Conservation (phyloP, 2,113 vertebrate genomes). For the Neofelis nebulosa region DNA sequence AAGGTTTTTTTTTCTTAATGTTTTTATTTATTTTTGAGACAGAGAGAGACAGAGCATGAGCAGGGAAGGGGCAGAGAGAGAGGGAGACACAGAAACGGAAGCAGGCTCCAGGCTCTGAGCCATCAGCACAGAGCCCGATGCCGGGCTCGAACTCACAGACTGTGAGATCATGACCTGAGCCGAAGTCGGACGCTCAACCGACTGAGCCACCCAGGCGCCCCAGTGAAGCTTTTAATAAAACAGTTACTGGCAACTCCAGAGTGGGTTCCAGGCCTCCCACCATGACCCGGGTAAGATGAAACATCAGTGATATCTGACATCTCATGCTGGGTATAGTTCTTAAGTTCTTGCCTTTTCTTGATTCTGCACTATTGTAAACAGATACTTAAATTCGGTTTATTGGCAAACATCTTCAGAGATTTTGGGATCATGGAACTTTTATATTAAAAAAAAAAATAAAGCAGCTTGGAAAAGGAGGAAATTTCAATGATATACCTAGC, state of each 20-base stretch:
- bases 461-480: not conserved
- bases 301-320: accelerated
- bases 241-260: not conserved
- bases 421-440: not conserved
- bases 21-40: no score
- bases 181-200: no score
- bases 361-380: not conserved
- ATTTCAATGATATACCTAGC: not conserved
- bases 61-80: no score
- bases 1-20: no score
- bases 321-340: not conserved
- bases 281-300: not conserved
- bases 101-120: no score
- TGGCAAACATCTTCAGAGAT: constrained; percentile 17
- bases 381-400: not conserved
- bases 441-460: not conserved
- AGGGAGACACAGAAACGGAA: no score
- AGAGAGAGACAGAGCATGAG: no score
- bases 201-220: no score
- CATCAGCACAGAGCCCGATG: no score
- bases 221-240: not conserved
- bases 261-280: not conserved
- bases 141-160: no score
- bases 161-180: no score
- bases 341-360: not conserved